Conservation (phyloP, 2,888 invertebrate genomes). For the Phortica okadai region DNA sequence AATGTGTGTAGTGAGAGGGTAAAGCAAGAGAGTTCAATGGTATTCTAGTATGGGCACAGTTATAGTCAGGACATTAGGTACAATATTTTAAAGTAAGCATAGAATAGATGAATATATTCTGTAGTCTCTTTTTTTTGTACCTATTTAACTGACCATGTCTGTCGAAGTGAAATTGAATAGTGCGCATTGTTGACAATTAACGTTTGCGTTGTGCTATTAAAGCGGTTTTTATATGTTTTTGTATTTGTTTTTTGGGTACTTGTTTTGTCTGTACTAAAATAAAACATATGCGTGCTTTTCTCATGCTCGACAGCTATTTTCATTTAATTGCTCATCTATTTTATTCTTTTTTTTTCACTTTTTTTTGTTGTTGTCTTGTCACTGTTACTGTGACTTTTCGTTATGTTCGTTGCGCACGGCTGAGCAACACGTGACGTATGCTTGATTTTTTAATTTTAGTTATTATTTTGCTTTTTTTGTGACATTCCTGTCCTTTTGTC, state of each 20-base stretch:
- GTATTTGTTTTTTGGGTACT: neutral
- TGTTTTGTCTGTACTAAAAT: neutral
- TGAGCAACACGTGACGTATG: conserved; percentile 17
- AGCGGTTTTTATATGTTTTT: neutral
- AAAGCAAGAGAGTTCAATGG: neutral
- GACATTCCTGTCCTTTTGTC: neutral
- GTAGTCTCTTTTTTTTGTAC: neutral
- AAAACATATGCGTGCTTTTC: neutral
- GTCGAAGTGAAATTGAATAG: conserved; percentile 3
- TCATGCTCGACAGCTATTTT: neutral
- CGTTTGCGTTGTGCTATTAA: neutral
- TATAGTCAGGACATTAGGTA: neutral
- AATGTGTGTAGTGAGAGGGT: neutral
- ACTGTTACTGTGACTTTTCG: neutral
- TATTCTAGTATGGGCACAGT: neutral
- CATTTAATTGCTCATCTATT: neutral
- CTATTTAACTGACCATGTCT: neutral
- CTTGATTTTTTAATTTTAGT: conserved; percentile 1
- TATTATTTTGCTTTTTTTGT: neutral
- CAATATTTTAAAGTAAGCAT: neutral
- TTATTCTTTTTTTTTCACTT: neutral
- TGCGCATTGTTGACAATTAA: neutral
- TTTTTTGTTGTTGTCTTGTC: neutral
- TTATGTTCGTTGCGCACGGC: neutral
- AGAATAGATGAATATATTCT: neutral